These are phyloP conservation scores for Cuniculus paca DNA, from an alignment of 2,797 vertebrate species.

Conservation along the genomic window DNA sequence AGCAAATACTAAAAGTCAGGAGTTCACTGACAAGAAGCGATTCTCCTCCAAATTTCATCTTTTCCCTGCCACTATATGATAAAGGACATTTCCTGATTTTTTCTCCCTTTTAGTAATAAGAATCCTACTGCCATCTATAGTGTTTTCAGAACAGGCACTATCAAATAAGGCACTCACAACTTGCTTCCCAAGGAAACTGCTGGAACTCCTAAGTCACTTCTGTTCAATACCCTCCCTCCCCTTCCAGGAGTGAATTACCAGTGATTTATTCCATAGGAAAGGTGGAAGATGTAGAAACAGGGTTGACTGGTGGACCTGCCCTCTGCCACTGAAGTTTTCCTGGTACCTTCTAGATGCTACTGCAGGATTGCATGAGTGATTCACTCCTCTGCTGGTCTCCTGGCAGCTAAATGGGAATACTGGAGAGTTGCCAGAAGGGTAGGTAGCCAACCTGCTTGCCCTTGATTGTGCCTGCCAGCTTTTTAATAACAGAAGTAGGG, in stretches of 20 bases:
- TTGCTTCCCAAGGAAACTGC: constrained; percentile 41
- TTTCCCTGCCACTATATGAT: neutral
- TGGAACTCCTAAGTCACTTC: neutral
- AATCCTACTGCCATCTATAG: neutral
- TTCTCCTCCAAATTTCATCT: constrained; percentile 37
- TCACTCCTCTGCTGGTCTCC: constrained; percentile 74
- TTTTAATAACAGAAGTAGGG: constrained; percentile 84
- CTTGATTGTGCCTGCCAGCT: constrained; percentile 82
- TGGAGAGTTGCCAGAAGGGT: constrained; percentile 82
- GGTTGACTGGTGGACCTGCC: neutral
- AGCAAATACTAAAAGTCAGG: constrained; percentile 54
- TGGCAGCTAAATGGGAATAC: constrained; percentile 83
- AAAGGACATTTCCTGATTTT: constrained; percentile 18
- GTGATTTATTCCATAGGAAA: neutral
- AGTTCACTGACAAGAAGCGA: constrained; percentile 37
- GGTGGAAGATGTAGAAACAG: neutral
- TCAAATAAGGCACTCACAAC: constrained; percentile 11
- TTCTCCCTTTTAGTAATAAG: neutral
- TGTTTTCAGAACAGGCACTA: constrained; percentile 38
- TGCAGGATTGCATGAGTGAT: constrained; percentile 57
- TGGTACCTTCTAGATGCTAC: constrained; percentile 70
- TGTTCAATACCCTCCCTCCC: neutral
- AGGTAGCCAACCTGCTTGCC: constrained; percentile 84
- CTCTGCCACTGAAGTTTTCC: constrained; percentile 59
- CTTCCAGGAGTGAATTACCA: constrained; percentile 34